Evolutionary conservation across 2,113 vertebrate genomes (phyloP).

Genomic region (Scophthalmus maximus): DNA sequence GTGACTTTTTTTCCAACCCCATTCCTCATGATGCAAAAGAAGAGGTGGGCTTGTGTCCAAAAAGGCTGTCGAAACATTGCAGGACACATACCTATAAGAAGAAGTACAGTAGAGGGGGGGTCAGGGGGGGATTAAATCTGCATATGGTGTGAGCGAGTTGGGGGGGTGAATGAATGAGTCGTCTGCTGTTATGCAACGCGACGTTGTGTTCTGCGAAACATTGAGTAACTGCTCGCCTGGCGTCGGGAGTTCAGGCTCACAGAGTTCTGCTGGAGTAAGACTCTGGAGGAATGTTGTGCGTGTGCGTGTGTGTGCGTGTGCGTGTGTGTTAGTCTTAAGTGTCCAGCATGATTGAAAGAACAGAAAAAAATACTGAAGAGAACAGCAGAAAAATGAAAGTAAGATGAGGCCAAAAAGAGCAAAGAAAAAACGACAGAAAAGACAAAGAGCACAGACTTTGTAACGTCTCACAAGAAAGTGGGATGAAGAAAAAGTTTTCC

Average conservation of each 20-base stretch:
- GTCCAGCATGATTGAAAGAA: constrained; percentile 27
- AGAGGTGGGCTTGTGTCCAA: neutral
- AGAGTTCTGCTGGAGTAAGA: constrained; percentile 43
- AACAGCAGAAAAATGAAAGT: constrained; percentile 17
- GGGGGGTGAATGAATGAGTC: constrained; percentile 39
- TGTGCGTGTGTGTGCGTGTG: constrained; percentile 28
- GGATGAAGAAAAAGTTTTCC: neutral
- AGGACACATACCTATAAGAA: neutral
- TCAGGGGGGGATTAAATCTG: constrained; percentile 27
- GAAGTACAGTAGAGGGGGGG: neutral
- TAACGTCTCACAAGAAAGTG: constrained; percentile 7
- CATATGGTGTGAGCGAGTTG: neutral
- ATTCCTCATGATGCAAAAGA: neutral
- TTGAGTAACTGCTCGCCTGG: constrained; percentile 38
- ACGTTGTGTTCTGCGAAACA: constrained; percentile 47
- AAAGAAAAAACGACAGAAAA: neutral
- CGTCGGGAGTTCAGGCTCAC: neutral
- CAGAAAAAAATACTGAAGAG: constrained; percentile 3
- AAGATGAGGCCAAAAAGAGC: neutral
- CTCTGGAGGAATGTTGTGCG: constrained; percentile 46
- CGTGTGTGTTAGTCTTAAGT: constrained; percentile 12
- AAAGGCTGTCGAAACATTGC: neutral
- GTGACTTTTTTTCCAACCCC: neutral
- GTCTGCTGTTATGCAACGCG: constrained; percentile 51
- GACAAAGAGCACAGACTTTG: neutral